Base-by-base conservation (phyloP, 64 coral and sea anemone species). In the Montipora sp. region DNA sequence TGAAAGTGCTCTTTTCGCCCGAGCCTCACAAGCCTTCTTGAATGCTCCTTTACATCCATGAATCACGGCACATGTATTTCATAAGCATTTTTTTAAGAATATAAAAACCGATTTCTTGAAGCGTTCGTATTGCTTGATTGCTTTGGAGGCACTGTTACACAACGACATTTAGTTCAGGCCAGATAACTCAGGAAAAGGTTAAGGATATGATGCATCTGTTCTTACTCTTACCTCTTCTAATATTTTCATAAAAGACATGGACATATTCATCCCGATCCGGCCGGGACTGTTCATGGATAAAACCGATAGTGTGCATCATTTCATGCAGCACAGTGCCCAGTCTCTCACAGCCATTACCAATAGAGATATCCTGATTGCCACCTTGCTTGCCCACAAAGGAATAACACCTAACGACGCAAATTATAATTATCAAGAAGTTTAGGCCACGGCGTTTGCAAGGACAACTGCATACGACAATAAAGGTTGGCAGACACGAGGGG, bases 271-370 rank as follows among this genome's bases (percentile, higher is more conserved):
- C 95, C 75, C 95, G 66, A 83, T 96, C 95, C 5, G 95, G 95
- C 51, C 95, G 76, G 2, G 92, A 94, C 48, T 97, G 95, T 55
- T 97, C 95, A 49, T 97, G 95, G 15, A 97, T 97, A 75, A 97
- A 97, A 77, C 95, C 95, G 70, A 97, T 89, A 1, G 90, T 91
- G 50, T 97, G 95, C 49, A 97, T 61, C 95, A 97, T 97, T 70
- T 97, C 95, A 18, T 97, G 95, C 59, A 94, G 71, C 43, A 94
- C 92, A 48, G 95, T 97, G 8, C 95, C 95, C 55, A 91, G 68
- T 58, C 95, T 75, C 59, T 97, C 95, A 14, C 95, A 97, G 5
- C 95, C 95, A n/a, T 78, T 65, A 63, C 95, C 95, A 48, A 97
- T 97, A 11, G 95, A 97, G 2, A 97, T 90, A 18, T 94, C 94